These are phyloP conservation scores for Bombyx mori DNA, from an alignment of 1,140 invertebrate species.

Conservation along the genomic window DNA sequence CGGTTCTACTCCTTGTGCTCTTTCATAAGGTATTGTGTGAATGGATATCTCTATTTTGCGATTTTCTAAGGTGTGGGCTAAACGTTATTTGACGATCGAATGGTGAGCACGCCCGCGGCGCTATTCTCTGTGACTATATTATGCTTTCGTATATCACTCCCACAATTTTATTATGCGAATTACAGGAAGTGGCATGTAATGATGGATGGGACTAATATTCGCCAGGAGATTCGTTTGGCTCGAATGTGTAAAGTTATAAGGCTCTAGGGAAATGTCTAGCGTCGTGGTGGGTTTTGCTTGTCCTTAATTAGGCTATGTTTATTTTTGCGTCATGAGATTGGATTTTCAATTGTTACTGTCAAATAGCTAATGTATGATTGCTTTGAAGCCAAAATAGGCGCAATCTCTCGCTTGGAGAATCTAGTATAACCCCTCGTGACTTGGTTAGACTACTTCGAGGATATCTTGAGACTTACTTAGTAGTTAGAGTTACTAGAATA, in stretches of 20 bases:
- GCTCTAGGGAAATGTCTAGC: constrained; percentile 38
- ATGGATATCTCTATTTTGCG: constrained; percentile 66
- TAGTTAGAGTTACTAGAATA: no score
- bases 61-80: constrained; percentile 70
- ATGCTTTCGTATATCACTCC: constrained; percentile 59
- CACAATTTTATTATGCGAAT: constrained; percentile 62
- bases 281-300: neutral
- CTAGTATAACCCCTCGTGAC: no score
- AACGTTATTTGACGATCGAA: constrained; percentile 68
- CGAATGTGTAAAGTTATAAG: constrained; percentile 55
- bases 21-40: constrained; percentile 47
- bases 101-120: constrained; percentile 57
- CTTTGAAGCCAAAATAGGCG: no score
- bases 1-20: constrained; percentile 48
- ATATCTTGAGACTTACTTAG: no score
- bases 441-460: no score
- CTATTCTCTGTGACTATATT: constrained; percentile 44
- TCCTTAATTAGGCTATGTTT: neutral
- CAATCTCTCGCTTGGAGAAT: no score
- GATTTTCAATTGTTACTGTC: neutral
- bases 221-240: constrained; percentile 15
- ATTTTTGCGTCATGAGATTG: neutral
- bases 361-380: no score
- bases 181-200: constrained; percentile 44
- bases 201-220: constrained; percentile 54